Base-by-base conservation (phyloP, 1,140 invertebrate genomes). In the Ips nitidus region DNA sequence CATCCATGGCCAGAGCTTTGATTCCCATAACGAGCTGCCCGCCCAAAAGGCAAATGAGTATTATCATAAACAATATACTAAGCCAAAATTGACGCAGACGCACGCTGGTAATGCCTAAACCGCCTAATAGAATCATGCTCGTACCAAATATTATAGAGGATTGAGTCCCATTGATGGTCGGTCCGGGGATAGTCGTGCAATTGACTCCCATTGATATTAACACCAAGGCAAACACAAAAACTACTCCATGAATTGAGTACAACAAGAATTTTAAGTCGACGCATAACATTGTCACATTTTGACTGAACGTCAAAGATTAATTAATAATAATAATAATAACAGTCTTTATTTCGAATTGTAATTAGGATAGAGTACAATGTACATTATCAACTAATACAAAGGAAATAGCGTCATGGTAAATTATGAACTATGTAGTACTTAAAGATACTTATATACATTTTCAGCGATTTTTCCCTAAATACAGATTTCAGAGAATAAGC, bases 251-350 rank as follows among this genome's bases (percentile, higher is more conserved):
- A 39, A 52, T 38, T 5, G 40, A 1, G 37, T 63, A 63, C 40
- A 52, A 52, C 40, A 63, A 36, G 7, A 63, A 63, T 63, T 63
- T 63, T 63, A 52, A 63, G 37, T 63, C 50, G 40, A 63, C 8
- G 52, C 47, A 52, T 63, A 41, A 63, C 61, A 63, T 63, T 63
- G 61, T 52, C 61, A 63, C 22, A 22, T 22, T 22, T 22, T 22
- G 22, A 22, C 22, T 22, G 22, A 22, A 22, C 22, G 22, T 22
- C 22, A 22, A 22, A 22, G 22, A 22, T 22, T 22, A 37, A 55
- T n/a, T n/a, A n/a, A n/a, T n/a, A n/a, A n/a, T n/a, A n/a, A n/a
- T n/a, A n/a, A n/a, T n/a, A n/a, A n/a, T n/a, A n/a, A n/a, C n/a
- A n/a, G n/a, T n/a, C n/a, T n/a, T n/a, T n/a, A n/a, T n/a, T n/a